These are phyloP conservation scores for Leptobrachium leishanense DNA, from an alignment of 2,113 vertebrate species.

Conservation along the genomic window DNA sequence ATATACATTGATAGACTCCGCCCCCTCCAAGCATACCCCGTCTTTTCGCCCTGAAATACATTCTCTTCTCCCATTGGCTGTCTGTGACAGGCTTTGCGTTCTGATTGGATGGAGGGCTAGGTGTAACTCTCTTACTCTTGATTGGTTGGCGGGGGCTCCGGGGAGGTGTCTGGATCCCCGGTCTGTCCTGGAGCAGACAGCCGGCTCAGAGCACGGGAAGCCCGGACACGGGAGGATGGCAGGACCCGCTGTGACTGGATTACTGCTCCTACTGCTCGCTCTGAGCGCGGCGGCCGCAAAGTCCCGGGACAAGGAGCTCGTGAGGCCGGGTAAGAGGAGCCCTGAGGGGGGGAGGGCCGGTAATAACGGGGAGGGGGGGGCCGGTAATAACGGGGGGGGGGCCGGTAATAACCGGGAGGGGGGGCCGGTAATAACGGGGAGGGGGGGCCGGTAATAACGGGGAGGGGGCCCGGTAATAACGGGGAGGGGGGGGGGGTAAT, in stretches of 20 bases:
- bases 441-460: too few relatives aligned
- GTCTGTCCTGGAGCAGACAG: not conserved
- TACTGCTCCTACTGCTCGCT: not conserved
- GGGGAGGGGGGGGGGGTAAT: too few relatives aligned
- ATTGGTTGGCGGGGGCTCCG: not conserved
- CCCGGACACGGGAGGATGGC: not conserved
- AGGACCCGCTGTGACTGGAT: not conserved
- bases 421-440: not conserved
- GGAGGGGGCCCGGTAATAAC: too few relatives aligned
- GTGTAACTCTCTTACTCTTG: too few relatives aligned
- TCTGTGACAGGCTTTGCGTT: too few relatives aligned
- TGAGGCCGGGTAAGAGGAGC: not conserved
- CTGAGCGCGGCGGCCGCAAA: not conserved
- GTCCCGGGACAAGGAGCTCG: not conserved
- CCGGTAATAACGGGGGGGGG: not conserved
- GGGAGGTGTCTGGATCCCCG: conserved; percentile 4
- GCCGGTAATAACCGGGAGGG: not conserved
- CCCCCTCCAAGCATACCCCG: too few relatives aligned
- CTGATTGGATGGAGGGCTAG: too few relatives aligned
- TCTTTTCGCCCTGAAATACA: too few relatives aligned
- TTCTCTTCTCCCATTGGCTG: too few relatives aligned
- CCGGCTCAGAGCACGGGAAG: not conserved
- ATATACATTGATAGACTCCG: too few relatives aligned
- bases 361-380: not conserved
- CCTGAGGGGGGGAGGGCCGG: not conserved